Conservation (phyloP, 1,140 invertebrate species). For the Bombyx mandarina region DNA sequence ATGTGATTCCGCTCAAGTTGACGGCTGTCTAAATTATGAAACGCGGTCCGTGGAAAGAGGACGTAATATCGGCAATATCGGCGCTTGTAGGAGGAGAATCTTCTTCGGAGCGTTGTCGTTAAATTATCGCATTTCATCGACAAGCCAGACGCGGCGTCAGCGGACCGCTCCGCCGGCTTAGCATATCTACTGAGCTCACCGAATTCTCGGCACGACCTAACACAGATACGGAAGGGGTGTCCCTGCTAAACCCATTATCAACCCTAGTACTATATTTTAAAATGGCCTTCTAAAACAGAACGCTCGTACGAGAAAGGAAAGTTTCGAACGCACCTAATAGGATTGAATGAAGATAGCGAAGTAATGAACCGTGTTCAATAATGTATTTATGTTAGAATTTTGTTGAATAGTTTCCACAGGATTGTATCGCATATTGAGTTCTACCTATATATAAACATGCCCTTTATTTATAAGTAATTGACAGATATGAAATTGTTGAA, state of each 20-base stretch:
- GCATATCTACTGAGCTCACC: conserved; percentile 52
- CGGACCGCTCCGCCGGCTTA: conserved; percentile 38
- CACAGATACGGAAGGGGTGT: conserved; percentile 36
- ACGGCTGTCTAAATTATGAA: conserved; percentile 37
- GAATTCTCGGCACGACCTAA: conserved; percentile 38
- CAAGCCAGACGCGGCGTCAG: conserved; percentile 57
- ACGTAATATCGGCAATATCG: conserved; percentile 35
- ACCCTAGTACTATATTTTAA: conserved; percentile 63
- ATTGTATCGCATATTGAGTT: no score
- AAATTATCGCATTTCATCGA: conserved; percentile 54
- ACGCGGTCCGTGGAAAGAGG: conserved; percentile 24
- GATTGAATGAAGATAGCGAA: conserved; percentile 64
- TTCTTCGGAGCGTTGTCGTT: conserved; percentile 39
- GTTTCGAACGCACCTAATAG: conserved; percentile 59
- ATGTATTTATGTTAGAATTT: conserved; percentile 55
- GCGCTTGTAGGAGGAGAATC: conserved; percentile 28
- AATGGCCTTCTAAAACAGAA: conserved; percentile 56
- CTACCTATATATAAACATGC: no score
- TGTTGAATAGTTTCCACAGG: no score
- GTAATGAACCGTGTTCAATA: conserved; percentile 66
- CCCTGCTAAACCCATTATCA: conserved; percentile 57
- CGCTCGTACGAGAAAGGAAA: conserved; percentile 35
- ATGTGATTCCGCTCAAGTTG: conserved; percentile 23
- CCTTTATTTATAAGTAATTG: no score
- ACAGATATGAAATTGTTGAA: no score